A percentile compares a stretch with the other conserved stretches of the same genome.
phyloP scores from a whole-genome alignment of 1,140 invertebrate genomes.

The Paracyclopina nana region DNA sequence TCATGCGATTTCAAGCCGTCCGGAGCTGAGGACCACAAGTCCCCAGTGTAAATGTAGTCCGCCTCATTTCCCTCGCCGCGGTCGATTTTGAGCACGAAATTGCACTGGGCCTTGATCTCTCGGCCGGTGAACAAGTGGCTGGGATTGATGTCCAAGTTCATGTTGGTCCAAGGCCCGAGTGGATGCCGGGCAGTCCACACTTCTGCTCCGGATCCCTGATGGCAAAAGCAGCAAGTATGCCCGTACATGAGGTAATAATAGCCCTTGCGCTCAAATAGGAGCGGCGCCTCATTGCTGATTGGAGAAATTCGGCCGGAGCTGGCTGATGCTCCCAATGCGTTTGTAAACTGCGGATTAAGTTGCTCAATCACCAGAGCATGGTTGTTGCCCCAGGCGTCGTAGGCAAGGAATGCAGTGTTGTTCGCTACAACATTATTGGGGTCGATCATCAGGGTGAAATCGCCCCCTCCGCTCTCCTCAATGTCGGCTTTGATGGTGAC shows the following conservation, averaged over 20 bases:
- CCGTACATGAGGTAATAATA: neutral
- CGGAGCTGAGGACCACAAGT: neutral
- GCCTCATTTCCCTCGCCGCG: neutral
- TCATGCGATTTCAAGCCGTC: neutral
- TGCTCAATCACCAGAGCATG: neutral
- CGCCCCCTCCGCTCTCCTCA: neutral
- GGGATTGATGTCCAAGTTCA: neutral
- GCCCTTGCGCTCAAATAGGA: neutral
- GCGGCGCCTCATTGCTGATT: too few species aligned
- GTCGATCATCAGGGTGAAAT: neutral
- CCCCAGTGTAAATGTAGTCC: neutral
- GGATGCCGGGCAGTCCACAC: neutral
- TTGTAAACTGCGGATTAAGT: neutral
- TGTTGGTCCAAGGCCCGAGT: neutral
- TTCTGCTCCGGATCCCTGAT: neutral
- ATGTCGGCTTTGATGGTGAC: neutral
- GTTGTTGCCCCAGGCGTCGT: neutral
- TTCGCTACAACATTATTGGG: neutral
- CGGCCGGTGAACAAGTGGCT: neutral
- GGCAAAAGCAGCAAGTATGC: neutral
- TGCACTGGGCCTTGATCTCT: neutral
- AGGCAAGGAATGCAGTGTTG: neutral
- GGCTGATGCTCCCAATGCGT: too few species aligned
- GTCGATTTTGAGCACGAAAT: neutral
- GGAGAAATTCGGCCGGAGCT: too few species aligned